These are phyloP conservation scores for Xestia xanthographa DNA, from an alignment of 2,888 invertebrate genomes.

Conservation along the genomic window DNA sequence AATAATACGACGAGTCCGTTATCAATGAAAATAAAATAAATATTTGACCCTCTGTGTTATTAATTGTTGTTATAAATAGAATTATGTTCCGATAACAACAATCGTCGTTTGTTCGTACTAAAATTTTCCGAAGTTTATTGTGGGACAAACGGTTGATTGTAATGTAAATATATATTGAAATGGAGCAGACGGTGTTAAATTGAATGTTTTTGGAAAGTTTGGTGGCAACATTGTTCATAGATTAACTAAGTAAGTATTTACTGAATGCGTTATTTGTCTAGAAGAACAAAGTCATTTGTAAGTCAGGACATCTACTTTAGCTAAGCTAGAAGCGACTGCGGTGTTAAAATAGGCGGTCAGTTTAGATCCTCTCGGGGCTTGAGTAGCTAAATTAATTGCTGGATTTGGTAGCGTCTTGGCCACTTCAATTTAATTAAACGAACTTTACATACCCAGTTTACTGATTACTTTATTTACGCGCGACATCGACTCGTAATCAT, in stretches of 20 bases:
- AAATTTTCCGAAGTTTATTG: constrained; percentile 59
- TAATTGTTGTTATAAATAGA: constrained; percentile 69
- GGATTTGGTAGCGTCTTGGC: neutral
- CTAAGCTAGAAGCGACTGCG: neutral
- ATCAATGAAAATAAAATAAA: constrained; percentile 64
- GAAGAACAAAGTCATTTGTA: neutral
- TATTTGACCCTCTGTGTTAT: constrained; percentile 66
- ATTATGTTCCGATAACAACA: constrained; percentile 53
- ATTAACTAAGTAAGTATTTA: neutral
- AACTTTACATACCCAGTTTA: neutral
- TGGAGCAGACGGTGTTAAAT: constrained; percentile 25
- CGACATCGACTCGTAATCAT: constrained; percentile 17
- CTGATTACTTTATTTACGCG: neutral
- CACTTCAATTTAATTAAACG: constrained; percentile 8
- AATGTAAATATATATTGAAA: constrained; percentile 33
- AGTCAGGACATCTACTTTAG: neutral
- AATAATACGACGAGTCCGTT: constrained; percentile 36
- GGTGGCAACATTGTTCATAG: neutral
- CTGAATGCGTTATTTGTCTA: neutral
- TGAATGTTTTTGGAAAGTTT: constrained; percentile 49
- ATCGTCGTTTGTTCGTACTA: constrained; percentile 37
- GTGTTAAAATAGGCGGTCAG: neutral
- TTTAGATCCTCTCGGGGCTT: neutral
- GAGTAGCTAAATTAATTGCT: neutral
- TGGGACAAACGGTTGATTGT: constrained; percentile 44